phyloP scores from a whole-genome alignment of 2,888 invertebrate species.

The Spisula solida region DNA sequence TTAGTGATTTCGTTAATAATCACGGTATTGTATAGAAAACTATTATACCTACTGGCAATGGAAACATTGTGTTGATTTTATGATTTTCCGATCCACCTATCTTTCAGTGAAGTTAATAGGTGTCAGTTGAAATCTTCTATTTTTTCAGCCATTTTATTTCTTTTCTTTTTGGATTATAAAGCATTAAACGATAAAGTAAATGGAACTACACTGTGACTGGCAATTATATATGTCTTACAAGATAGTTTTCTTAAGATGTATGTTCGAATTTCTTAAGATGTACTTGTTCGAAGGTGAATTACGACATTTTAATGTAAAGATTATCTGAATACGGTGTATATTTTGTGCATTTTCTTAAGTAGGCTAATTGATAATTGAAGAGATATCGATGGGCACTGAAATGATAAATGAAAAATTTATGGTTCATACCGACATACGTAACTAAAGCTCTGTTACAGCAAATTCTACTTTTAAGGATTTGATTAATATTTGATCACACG shows the following conservation, averaged over 20 bases:
- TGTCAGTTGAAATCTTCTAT: conserved; percentile 48
- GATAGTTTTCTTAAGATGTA: conserved; percentile 7
- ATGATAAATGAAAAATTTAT: conserved; percentile 2
- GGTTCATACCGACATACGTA: neutral
- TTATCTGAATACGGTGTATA: neutral
- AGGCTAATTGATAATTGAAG: neutral
- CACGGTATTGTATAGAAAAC: conserved; percentile 45
- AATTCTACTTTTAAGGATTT: too few species aligned
- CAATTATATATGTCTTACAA: conserved; percentile 6
- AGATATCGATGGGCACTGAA: neutral
- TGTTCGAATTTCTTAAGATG: neutral
- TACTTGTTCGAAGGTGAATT: neutral
- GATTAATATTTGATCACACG: too few species aligned
- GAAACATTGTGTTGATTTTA: conserved; percentile 61
- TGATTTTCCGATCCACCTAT: conserved; percentile 44
- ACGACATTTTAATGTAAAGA: neutral
- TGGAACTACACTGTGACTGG: neutral
- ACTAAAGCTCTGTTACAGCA: too few species aligned
- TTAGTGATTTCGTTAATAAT: conserved; percentile 62
- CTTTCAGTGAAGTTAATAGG: conserved; percentile 44
- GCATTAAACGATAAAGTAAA: neutral
- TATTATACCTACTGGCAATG: conserved; percentile 53
- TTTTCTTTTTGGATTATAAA: conserved; percentile 38
- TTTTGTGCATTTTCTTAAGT: conserved; percentile 4
- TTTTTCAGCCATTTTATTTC: conserved; percentile 54